Percentiles rank a stretch among this genome's conserved stretches.
phyloP scores from a whole-genome alignment of 1,140 invertebrate species.

The Pseudomyrmex pallidus region DNA sequence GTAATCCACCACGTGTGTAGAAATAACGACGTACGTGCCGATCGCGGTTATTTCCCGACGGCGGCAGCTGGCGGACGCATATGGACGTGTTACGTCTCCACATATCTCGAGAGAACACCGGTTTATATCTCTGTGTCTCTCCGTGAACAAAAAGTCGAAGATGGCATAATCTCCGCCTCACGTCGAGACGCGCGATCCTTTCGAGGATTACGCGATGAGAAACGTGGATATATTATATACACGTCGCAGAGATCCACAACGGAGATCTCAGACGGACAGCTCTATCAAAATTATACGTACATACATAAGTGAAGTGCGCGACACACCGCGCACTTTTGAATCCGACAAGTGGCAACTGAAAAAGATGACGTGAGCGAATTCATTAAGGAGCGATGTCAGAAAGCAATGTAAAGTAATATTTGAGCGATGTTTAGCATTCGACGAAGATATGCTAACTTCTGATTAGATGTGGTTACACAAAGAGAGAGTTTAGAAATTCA shows the following conservation, averaged over 20 bases:
- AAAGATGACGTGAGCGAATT: not conserved
- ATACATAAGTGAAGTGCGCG: not conserved
- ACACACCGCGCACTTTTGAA: not conserved
- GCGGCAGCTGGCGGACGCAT: constrained; percentile 42
- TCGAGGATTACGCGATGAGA: constrained; percentile 41
- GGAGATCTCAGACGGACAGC: constrained; percentile 25
- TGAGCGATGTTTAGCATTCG: no score
- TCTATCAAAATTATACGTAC: constrained; percentile 50
- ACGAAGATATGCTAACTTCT: no score
- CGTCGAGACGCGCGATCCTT: constrained; percentile 45
- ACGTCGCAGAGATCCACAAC: not conserved
- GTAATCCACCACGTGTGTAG: constrained; percentile 45
- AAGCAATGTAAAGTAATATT: constrained; percentile 1
- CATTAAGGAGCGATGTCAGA: not conserved
- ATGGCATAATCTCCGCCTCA: constrained; percentile 47
- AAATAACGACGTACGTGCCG: constrained; percentile 56
- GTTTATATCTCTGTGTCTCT: constrained; percentile 30
- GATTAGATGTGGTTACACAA: no score
- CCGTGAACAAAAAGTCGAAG: constrained; percentile 45
- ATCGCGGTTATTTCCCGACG: constrained; percentile 27
- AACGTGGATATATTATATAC: not conserved
- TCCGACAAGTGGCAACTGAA: not conserved
- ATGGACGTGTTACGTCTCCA: constrained; percentile 16
- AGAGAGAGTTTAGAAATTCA: no score
- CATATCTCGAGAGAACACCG: not conserved